Conservation (phyloP, 1,140 invertebrate species). For the Laodelphax striatellus region DNA sequence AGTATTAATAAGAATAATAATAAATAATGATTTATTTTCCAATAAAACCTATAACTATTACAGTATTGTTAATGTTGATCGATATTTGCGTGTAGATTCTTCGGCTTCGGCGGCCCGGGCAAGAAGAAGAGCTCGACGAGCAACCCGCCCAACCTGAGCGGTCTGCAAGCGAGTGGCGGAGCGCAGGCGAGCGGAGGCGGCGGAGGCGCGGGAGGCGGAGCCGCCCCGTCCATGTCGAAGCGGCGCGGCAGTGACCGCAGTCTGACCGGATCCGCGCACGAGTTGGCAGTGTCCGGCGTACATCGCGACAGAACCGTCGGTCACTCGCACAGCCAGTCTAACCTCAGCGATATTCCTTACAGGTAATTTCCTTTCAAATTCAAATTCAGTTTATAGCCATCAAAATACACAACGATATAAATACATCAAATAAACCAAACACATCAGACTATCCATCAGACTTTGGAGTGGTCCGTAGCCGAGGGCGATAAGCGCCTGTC, state of each 20-base stretch:
- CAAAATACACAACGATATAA: no score
- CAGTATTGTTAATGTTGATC: no score
- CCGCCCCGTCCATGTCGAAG: slow-evolving; percentile 25
- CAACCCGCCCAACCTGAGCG: slow-evolving; percentile 32
- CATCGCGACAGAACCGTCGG: slow-evolving; percentile 44
- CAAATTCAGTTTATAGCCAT: no score
- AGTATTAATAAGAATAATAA: no score
- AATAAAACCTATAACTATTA: no score
- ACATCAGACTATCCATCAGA: no score
- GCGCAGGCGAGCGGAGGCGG: slow-evolving; percentile 21
- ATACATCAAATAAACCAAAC: no score
- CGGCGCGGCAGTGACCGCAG: slow-evolving; percentile 68
- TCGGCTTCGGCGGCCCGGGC: slow-evolving; percentile 65
- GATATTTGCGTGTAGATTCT: slow-evolving; percentile 53
- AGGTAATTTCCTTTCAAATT: slow-evolving; percentile 39
- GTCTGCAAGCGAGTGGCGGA: slow-evolving; percentile 19
- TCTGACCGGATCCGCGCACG: slow-evolving; percentile 67
- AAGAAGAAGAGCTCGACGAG: slow-evolving; percentile 70
- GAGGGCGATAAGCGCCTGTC: no score
- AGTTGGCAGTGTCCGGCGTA: slow-evolving; percentile 55
- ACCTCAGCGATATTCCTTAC: slow-evolving; percentile 65
- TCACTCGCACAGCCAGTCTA: slow-evolving; percentile 67
- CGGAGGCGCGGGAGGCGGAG: slow-evolving; percentile 27
- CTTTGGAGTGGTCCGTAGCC: no score
- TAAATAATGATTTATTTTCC: no score